Conservation (phyloP, 2,797 vertebrate genomes). For the Premnoplex brunnescens region DNA sequence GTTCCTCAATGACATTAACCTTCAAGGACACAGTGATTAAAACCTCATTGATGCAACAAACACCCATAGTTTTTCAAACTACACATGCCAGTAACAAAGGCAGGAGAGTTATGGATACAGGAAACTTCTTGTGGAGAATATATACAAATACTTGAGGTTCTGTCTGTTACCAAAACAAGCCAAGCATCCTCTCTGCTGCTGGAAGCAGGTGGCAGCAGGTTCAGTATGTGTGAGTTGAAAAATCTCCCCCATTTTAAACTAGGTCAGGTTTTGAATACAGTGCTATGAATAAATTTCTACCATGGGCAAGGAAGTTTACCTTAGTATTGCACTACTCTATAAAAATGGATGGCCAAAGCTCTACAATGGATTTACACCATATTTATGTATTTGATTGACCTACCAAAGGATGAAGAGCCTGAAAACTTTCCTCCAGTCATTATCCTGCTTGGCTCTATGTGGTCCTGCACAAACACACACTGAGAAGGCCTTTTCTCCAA, state of each 20-base stretch:
- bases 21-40: slow-evolving; percentile 23
- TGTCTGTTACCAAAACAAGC: neutral
- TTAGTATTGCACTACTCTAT: neutral
- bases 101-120: neutral
- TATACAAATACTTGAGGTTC: neutral
- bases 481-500: neutral
- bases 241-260: neutral
- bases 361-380: neutral
- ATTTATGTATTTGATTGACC: neutral
- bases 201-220: neutral
- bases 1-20: neutral
- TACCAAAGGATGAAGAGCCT: neutral
- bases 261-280: neutral
- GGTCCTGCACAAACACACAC: neutral
- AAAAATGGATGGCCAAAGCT: neutral
- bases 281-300: neutral
- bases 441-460: neutral
- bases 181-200: neutral
- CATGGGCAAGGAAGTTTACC: neutral
- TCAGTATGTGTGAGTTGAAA: neutral
- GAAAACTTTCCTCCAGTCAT: neutral
- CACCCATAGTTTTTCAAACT: neutral
- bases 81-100: neutral
- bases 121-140: neutral
- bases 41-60: neutral